Evolutionary conservation across 2,113 vertebrate species (phyloP).

Genomic region (Mellivora capensis): DNA sequence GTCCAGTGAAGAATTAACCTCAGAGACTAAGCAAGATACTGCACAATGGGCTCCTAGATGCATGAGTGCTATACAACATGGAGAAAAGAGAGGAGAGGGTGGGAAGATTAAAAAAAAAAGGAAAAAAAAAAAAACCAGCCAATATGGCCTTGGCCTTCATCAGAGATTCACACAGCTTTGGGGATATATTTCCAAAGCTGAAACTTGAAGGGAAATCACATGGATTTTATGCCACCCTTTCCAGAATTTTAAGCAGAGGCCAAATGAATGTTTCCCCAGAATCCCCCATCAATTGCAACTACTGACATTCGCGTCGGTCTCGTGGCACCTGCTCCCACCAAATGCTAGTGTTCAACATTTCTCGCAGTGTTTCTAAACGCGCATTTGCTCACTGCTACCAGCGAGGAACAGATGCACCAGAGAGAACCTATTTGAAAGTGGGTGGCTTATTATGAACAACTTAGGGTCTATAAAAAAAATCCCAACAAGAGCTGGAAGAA

Average conservation of each 20-base stretch:
- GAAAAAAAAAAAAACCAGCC: background rate
- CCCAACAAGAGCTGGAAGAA: slow-evolving; percentile 72
- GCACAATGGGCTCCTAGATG: slow-evolving; percentile 14
- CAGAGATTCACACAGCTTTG: slow-evolving; percentile 67
- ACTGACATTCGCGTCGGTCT: slow-evolving; percentile 68
- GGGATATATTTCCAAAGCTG: slow-evolving; percentile 63
- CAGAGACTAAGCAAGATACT: background rate
- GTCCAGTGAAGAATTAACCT: background rate
- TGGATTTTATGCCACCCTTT: slow-evolving; percentile 58
- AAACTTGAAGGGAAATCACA: slow-evolving; percentile 63
- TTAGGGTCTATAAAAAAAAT: slow-evolving; percentile 76
- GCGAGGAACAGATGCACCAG: slow-evolving; percentile 62
- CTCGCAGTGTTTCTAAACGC: slow-evolving; percentile 69
- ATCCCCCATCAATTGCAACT: slow-evolving; percentile 63
- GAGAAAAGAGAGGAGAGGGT: background rate
- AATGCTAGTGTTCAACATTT: slow-evolving; percentile 57
- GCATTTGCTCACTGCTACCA: slow-evolving; percentile 63
- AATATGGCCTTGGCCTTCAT: slow-evolving; percentile 63
- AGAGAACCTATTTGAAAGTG: slow-evolving; percentile 71
- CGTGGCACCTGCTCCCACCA: slow-evolving; percentile 57
- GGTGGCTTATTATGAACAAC: slow-evolving; percentile 78
- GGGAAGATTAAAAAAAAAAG: background rate
- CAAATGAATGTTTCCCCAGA: slow-evolving; percentile 70
- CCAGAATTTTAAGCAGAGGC: slow-evolving; percentile 68
- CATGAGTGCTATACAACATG: background rate